Conservation (phyloP, 2,113 vertebrate species). For the Cyrtonyx montezumae region DNA sequence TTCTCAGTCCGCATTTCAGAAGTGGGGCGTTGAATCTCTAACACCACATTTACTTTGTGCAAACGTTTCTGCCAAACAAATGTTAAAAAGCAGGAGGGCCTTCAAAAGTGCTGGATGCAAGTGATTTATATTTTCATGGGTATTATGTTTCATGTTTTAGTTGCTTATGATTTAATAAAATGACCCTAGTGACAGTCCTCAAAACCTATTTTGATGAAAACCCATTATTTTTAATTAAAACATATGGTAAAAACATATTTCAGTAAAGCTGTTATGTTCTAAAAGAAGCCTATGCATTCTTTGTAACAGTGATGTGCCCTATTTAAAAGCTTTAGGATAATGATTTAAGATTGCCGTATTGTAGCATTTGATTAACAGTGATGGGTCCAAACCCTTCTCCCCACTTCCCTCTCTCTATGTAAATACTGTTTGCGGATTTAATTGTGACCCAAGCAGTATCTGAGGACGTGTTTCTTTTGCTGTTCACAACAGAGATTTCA, state of each 20-base stretch:
- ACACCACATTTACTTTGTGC: not conserved
- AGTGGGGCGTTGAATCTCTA: not conserved
- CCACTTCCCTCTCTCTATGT: not conserved
- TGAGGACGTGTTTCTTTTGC: not conserved
- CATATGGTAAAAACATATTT: conserved; percentile 63
- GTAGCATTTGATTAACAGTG: not conserved
- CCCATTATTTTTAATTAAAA: conserved; percentile 47
- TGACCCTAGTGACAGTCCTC: conserved; percentile 2
- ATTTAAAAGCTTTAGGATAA: not conserved
- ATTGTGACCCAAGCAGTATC: not conserved
- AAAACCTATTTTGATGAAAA: conserved; percentile 31
- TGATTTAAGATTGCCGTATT: not conserved
- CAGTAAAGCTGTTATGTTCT: conserved; percentile 43
- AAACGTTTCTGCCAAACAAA: not conserved
- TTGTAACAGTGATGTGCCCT: conserved; percentile 16
- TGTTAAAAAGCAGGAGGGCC: not conserved
- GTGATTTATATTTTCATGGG: not conserved
- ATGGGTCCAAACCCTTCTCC: not conserved
- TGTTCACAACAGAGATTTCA: not conserved
- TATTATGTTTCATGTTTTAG: not conserved
- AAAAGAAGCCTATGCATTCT: conserved; percentile 27
- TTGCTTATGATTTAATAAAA: conserved; percentile 18
- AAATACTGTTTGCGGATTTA: not conserved
- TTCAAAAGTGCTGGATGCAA: not conserved
- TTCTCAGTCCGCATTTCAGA: conserved; percentile 12